Evolutionary conservation across 2,797 vertebrate genomes (phyloP), one percentile per base, ranked within the genome.

Genomic region (Petrocephalus sullivani): DNA sequence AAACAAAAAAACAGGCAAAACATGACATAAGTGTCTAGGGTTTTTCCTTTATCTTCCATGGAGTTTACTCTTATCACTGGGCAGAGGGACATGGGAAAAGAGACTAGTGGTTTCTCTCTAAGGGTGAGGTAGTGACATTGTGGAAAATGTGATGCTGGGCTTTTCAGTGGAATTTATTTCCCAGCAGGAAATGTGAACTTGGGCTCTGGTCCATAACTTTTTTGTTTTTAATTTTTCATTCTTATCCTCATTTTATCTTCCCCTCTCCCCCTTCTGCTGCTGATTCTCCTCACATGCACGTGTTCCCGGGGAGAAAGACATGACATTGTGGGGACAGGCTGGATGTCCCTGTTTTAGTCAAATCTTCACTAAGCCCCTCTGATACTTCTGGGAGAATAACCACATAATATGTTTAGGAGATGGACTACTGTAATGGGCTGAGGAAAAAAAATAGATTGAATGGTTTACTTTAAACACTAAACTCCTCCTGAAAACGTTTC

Each of bases 161-260:
- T 85, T 46, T 37, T 85, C 84, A 57, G 84, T 54, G 23, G 28
- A 37, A 41, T 61, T 49, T 71, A 64, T 54, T 87, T 87, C 61
- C 61, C 12, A 57, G 23, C 53, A 58, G 21, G 53, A 86, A 57
- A 28, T 60, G 53, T 86, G 84, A 37, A 16, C 56, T 86, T 86
- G 54, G 54, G 49, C 10, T 53, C 60, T 53, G 9, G 49, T 87
- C 23, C 10, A 49, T 87, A 28, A 10, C 33, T 86, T 14, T 33
- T 60, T 61, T 19, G 12, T 19, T 85, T 57, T 57, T 37, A 33
- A 56, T 85, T 28, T 57, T 78, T 78, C 37, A 78, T 46, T 78
- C 33, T 57, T 6, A 14, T 19, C 56, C 56, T 78, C 21, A 28
- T 53, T 53, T 84, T 28, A 84, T 56, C 53, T 28, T 19, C 23